A percentile compares a stretch with the other conserved stretches of the same genome.
Evolutionary conservation across 2,888 invertebrate genomes (phyloP).

Genomic region (Elmis aenea): DNA sequence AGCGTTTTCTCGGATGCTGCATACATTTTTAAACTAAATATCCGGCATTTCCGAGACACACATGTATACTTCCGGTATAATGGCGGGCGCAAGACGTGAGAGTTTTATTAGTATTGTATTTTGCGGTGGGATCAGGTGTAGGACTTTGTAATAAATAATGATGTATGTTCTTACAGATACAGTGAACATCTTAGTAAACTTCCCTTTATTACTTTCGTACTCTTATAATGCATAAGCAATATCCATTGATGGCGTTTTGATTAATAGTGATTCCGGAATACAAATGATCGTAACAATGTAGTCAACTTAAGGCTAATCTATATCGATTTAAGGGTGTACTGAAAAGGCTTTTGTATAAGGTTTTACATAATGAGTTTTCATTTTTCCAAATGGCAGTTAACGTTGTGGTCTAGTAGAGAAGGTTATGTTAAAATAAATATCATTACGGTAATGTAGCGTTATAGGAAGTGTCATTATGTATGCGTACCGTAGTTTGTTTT

Average conservation of each 20-base stretch:
- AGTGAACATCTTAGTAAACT: constrained; percentile 10
- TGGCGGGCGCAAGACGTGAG: constrained; percentile 26
- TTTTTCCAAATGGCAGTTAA: too few species aligned
- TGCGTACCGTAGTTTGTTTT: too few species aligned
- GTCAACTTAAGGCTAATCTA: constrained; percentile 3
- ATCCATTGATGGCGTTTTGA: constrained; percentile 13
- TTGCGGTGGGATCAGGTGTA: constrained; percentile 23
- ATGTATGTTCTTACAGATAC: constrained; percentile 20
- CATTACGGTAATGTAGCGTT: neutral
- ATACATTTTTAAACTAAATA: constrained; percentile 29
- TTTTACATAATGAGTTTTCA: neutral
- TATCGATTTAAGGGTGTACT: too few species aligned
- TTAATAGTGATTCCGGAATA: constrained; percentile 13
- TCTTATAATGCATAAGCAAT: constrained; percentile 12
- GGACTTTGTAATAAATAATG: constrained; percentile 21
- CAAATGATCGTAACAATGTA: constrained; percentile 12
- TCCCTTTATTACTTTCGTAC: constrained; percentile 13
- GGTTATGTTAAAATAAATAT: too few species aligned
- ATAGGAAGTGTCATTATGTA: neutral
- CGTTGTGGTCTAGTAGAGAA: too few species aligned
- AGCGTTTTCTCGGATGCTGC: constrained; percentile 19
- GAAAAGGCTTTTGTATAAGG: neutral
- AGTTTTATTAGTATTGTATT: constrained; percentile 30
- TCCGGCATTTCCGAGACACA: constrained; percentile 24
- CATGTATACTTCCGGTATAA: constrained; percentile 25